These are phyloP conservation scores for Dryobota labecula DNA, from an alignment of 2,888 invertebrate species.

Conservation along the genomic window DNA sequence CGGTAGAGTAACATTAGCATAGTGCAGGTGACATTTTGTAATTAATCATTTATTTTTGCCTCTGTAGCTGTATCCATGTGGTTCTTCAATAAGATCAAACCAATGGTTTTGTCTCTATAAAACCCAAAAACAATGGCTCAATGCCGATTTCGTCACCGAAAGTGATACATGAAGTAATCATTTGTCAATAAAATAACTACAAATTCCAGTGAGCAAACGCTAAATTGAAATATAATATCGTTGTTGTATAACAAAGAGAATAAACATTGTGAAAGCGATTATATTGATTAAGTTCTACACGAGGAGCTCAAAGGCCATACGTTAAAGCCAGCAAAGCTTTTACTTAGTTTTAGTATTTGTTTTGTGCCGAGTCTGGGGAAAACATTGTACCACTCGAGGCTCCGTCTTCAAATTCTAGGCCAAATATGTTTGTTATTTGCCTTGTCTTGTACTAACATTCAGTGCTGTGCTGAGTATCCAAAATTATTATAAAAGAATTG, in stretches of 20 bases:
- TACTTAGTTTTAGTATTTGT: conserved; percentile 63
- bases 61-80: conserved; percentile 7
- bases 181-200: conserved; percentile 29
- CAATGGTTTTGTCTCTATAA: conserved; percentile 12
- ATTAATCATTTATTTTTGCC: conserved; percentile 55
- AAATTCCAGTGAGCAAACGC: conserved; percentile 18
- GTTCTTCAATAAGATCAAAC: conserved; percentile 11
- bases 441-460: conserved; percentile 48
- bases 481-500: conserved; percentile 37
- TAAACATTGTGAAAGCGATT: conserved; percentile 56
- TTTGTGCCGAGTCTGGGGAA: conserved; percentile 55
- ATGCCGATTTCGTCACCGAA: background rate
- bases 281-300: conserved; percentile 56
- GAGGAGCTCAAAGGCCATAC: conserved; percentile 45
- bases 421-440: conserved; percentile 61
- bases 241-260: conserved; percentile 48
- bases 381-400: conserved; percentile 53
- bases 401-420: conserved; percentile 59
- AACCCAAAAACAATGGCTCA: background rate
- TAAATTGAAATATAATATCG: conserved; percentile 45
- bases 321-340: conserved; percentile 58
- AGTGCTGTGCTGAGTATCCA: conserved; percentile 25
- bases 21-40: conserved; percentile 66
- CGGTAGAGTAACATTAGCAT: conserved; percentile 64
- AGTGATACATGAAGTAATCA: background rate